Percentiles rank a stretch among this genome's conserved stretches.
phyloP scores from a whole-genome alignment of 1,140 invertebrate genomes.

The Cotesia vestalis region DNA sequence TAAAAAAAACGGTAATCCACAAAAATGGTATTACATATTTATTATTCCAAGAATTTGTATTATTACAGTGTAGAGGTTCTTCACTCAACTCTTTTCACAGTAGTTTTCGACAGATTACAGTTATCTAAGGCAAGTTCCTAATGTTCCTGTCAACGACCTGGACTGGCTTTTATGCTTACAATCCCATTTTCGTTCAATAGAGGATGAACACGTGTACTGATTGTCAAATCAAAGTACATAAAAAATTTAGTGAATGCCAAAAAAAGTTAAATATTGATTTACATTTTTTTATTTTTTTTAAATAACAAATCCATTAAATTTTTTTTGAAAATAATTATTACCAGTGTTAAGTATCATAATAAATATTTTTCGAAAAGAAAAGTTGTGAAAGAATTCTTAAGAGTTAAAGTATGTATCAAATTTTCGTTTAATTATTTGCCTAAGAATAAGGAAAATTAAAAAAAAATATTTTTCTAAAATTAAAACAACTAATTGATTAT shows the following conservation, averaged over 20 bases:
- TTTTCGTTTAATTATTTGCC: no score
- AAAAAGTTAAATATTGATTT: background rate
- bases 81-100: slow-evolving; percentile 27
- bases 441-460: no score
- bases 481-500: background rate
- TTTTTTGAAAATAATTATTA: no score
- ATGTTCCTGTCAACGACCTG: slow-evolving; percentile 56
- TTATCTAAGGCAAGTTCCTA: slow-evolving; percentile 53
- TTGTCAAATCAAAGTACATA: slow-evolving; percentile 26
- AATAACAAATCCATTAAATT: background rate
- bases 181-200: background rate
- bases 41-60: slow-evolving; percentile 18
- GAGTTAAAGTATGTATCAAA: no score
- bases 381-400: no score
- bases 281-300: slow-evolving; percentile 12
- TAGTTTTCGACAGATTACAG: slow-evolving; percentile 60
- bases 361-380: no score
- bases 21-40: background rate
- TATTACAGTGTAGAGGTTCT: slow-evolving; percentile 14
- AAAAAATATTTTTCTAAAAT: background rate
- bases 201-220: slow-evolving; percentile 19
- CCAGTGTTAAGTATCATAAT: no score
- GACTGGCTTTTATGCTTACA: background rate
- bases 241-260: slow-evolving; percentile 15
- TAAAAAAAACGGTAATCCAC: background rate